phyloP scores from a whole-genome alignment of 2,797 vertebrate species.

The Neosilurus mollespiculum region DNA sequence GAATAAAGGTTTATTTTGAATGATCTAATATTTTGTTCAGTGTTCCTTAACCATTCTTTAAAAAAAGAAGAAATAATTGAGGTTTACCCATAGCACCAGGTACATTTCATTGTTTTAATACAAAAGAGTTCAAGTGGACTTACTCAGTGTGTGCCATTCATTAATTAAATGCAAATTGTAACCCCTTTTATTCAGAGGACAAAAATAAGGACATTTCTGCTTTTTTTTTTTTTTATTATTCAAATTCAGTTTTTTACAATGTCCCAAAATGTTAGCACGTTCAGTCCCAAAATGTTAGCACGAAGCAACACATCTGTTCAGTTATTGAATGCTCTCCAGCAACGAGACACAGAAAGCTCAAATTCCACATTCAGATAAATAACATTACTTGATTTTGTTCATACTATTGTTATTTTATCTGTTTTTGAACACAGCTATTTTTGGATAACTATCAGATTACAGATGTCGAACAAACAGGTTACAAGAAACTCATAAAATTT shows the following conservation, averaged over 20 bases:
- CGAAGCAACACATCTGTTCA: not conserved
- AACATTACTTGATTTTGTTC: not conserved
- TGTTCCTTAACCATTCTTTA: no score
- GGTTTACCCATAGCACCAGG: no score
- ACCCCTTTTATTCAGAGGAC: not conserved
- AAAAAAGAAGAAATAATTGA: no score
- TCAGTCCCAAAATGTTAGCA: not conserved
- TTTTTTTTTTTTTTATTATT: not conserved
- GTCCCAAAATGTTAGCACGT: no score
- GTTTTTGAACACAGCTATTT: not conserved
- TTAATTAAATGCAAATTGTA: not conserved
- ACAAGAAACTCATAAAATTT: not conserved
- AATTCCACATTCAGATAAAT: not conserved
- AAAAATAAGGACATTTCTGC: not conserved
- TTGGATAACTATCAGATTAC: no score
- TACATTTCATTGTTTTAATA: no score
- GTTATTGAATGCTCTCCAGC: not conserved
- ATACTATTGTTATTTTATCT: not conserved
- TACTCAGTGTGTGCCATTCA: not conserved
- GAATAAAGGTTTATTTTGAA: no score
- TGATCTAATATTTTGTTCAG: no score
- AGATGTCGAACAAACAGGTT: not conserved
- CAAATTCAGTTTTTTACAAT: not conserved
- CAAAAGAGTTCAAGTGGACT: no score
- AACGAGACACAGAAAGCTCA: not conserved